Base-by-base conservation (phyloP, 2,888 invertebrate species). In the Nymphalis c-album region DNA sequence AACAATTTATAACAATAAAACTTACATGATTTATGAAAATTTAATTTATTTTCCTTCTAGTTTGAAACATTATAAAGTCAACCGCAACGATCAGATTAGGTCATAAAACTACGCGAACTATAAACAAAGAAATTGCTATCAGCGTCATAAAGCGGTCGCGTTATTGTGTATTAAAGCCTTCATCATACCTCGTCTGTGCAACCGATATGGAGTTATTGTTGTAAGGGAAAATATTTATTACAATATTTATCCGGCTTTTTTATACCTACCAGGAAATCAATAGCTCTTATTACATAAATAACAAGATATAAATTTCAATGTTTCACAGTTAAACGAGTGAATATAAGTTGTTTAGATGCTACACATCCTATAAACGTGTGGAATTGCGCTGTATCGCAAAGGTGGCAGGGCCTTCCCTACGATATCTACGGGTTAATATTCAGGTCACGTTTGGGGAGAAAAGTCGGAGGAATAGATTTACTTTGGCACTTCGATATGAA, bases 81-180 rank as follows among this genome's bases (percentile, higher is more conserved):
- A 61, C 48, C 55, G 22, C 18, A 40, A 35, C 65, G 53, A 13
- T 13, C 48, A 57, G 65, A 66, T 55, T 66, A 66, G 82, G 78
- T 78, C 81, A 83, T 83, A 84, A 84, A 82, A 73, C 40, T 40
- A 40, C 75, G 69, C 66, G 71, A 70, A 75, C 81, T 75, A 82
- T 85, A 85, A 89, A 86, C 85, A 88, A 84, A 84, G 78, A 79
- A 77, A 79, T 76, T 76, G 77, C 77, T 79, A 82, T 83, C 83
- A 79, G 80, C 83, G 80, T 82, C 78, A 85, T 86, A 84, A 85
- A 87, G 76, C 74, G 77, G 73, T 78, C 77, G 78, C 77, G 82
- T 84, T 68, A 68, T 87, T 85, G 83, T 84, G 82, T 82, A 75
- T 76, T 75, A 77, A 88, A 85, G 86, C 85, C 78, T 79, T 85